Conservation (phyloP, 2,113 vertebrate genomes). For the Oriolus oriolus region DNA sequence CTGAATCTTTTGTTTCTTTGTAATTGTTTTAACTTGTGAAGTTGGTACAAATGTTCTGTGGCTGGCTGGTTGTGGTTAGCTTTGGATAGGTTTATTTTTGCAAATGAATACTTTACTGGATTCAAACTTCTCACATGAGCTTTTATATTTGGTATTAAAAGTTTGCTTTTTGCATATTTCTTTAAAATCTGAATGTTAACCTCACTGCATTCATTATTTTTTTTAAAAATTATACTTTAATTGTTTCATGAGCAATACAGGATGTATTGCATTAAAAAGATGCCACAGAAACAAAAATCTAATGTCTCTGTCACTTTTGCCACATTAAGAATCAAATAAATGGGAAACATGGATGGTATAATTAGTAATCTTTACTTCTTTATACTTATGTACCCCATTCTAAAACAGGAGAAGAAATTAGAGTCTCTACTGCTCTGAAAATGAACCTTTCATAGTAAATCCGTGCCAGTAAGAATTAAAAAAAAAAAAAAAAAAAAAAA, state of each 20-base stretch:
- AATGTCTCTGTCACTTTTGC: neutral
- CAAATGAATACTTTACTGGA: neutral
- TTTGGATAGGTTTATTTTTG: neutral
- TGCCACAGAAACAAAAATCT: neutral
- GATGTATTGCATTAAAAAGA: neutral
- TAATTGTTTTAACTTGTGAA: neutral
- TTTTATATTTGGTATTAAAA: neutral
- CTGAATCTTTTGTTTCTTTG: neutral
- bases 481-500: too few relatives aligned
- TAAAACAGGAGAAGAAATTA: neutral
- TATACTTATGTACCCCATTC: neutral
- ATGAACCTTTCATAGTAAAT: neutral
- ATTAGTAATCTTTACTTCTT: neutral
- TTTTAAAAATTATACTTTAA: neutral
- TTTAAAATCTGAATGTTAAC: neutral
- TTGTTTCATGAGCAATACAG: neutral
- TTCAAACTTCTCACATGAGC: neutral
- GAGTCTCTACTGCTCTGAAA: neutral
- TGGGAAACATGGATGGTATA: neutral
- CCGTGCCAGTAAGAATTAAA: neutral
- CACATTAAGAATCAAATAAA: neutral
- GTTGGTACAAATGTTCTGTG: neutral
- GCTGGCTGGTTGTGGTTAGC: neutral
- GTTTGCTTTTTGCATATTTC: neutral
- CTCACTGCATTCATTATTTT: fast-evolving